Evolutionary conservation across 2,888 invertebrate genomes (phyloP).

Genomic region (Tiphia femorata): DNA sequence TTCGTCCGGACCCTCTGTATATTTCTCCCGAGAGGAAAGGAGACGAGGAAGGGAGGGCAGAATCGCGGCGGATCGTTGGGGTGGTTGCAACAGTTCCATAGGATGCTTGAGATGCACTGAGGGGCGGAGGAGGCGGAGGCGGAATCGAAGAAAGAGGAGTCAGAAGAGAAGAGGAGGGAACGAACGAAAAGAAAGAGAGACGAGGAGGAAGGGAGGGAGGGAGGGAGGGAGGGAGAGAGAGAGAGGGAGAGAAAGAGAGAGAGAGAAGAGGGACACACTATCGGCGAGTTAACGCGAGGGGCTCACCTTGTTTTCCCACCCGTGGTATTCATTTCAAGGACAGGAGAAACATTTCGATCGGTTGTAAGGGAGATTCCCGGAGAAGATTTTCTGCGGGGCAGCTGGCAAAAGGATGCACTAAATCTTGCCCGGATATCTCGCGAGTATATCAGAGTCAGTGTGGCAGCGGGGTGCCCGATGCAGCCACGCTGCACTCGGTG

Average conservation of each 20-base stretch:
- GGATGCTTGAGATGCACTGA: constrained; percentile 1
- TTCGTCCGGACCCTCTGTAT: neutral
- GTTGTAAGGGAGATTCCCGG: constrained; percentile 64
- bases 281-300: constrained; percentile 37
- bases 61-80: neutral
- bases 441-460: constrained; percentile 67
- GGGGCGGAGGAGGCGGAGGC: constrained; percentile 4
- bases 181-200: constrained; percentile 10
- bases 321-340: constrained; percentile 66
- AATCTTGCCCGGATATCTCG: constrained; percentile 66
- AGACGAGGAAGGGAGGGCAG: neutral
- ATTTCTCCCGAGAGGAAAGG: constrained; percentile 4
- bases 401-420: constrained; percentile 63
- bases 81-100: neutral
- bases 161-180: neutral
- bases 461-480: constrained; percentile 65
- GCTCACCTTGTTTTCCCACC: constrained; percentile 57
- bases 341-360: constrained; percentile 65
- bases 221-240: constrained; percentile 5
- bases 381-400: constrained; percentile 61
- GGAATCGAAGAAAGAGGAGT: constrained; percentile 2
- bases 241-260: constrained; percentile 7
- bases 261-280: constrained; percentile 1
- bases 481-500: constrained; percentile 33
- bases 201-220: constrained; percentile 12